phyloP scores from a whole-genome alignment of 2,888 invertebrate species.

The Palloptera scutellata region DNA sequence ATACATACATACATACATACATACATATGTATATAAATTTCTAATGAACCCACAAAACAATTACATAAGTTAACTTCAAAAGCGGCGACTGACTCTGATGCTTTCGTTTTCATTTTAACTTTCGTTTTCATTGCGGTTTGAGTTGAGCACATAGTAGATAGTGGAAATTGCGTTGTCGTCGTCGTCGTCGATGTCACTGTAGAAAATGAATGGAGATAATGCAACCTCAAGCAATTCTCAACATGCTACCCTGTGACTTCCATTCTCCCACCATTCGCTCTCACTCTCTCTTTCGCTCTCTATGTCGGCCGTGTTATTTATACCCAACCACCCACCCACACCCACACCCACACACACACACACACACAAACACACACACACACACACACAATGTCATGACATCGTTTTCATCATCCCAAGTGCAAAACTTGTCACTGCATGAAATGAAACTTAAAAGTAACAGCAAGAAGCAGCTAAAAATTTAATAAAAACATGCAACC shows the following conservation, averaged over 20 bases:
- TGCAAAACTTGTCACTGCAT: neutral
- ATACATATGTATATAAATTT: neutral
- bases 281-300: neutral
- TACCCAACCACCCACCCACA: no score
- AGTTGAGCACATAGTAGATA: neutral
- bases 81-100: neutral
- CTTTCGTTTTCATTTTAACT: constrained; percentile 24
- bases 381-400: no score
- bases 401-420: no score
- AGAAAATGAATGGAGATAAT: neutral
- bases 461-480: neutral
- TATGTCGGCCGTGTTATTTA: no score
- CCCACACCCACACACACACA: no score
- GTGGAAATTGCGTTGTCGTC: neutral
- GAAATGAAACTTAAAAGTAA: no score
- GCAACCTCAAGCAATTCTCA: neutral
- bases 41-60: constrained; percentile 14
- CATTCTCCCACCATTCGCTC: neutral
- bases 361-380: no score
- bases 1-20: no score
- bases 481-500: neutral
- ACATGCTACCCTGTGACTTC: neutral
- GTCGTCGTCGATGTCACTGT: no score
- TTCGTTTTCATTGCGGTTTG: constrained; percentile 13
- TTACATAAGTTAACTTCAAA: constrained; percentile 23